phyloP scores from a whole-genome alignment of 2,113 vertebrate species.

The Xyliphius kryptos region DNA sequence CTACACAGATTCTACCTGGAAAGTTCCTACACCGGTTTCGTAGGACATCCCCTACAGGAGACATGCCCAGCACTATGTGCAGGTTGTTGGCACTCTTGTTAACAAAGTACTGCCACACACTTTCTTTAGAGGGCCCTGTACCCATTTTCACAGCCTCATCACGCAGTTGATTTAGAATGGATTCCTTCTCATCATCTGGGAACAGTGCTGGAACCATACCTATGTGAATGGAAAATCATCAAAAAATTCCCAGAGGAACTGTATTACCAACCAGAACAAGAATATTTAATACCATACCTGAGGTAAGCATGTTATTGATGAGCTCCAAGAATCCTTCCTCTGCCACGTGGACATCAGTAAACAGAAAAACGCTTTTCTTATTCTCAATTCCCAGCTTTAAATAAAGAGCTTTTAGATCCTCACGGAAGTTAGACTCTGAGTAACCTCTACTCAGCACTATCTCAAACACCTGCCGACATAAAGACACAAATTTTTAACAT shows the following conservation, averaged over 20 bases:
- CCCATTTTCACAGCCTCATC: slow-evolving; percentile 77
- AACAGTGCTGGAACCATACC: slow-evolving; percentile 93
- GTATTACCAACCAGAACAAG: too few relatives aligned
- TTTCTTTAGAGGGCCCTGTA: slow-evolving; percentile 74
- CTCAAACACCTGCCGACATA: slow-evolving; percentile 77
- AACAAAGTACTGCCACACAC: slow-evolving; percentile 88
- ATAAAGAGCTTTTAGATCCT: slow-evolving; percentile 85
- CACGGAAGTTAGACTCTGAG: slow-evolving; percentile 75
- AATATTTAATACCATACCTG: slow-evolving; percentile 62
- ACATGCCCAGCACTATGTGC: slow-evolving; percentile 90
- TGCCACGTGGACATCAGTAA: slow-evolving; percentile 84
- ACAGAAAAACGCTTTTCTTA: slow-evolving; percentile 81
- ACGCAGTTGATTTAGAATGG: slow-evolving; percentile 70
- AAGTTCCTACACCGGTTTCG: slow-evolving; percentile 91
- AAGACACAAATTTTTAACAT: too few relatives aligned
- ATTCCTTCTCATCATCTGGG: slow-evolving; percentile 85
- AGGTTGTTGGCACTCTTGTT: slow-evolving; percentile 88
- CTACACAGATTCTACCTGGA: slow-evolving; percentile 67
- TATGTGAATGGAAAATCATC: slow-evolving; percentile 39
- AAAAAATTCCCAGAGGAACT: too few relatives aligned
- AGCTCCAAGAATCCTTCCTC: slow-evolving; percentile 95
- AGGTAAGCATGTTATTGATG: slow-evolving; percentile 96
- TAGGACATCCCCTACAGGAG: slow-evolving; percentile 81
- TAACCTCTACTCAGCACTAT: slow-evolving; percentile 86
- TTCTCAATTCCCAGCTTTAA: slow-evolving; percentile 81